Evolutionary conservation across 2,888 invertebrate genomes (phyloP).

Genomic region (Dinocampus coccinellae): DNA sequence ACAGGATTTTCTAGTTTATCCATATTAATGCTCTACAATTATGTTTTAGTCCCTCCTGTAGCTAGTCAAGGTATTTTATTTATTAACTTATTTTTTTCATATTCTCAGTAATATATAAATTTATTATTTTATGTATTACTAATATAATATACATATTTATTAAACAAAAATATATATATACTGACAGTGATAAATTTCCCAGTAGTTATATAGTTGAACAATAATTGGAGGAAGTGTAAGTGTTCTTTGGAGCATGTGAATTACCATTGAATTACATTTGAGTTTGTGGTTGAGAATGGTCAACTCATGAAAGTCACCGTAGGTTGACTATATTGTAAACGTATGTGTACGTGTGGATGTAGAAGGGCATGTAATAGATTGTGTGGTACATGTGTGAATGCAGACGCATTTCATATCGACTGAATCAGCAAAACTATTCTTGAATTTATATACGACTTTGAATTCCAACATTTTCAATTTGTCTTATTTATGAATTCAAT

Average conservation of each 20-base stretch:
- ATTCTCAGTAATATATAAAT: constrained; percentile 21
- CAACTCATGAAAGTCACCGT: constrained; percentile 18
- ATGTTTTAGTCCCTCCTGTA: constrained; percentile 42
- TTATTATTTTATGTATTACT: neutral
- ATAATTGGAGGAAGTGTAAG: neutral
- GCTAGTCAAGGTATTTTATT: constrained; percentile 5
- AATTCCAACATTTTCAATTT: no score
- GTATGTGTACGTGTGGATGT: no score
- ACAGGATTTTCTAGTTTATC: constrained; percentile 45
- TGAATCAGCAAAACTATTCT: no score
- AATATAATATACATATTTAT: neutral
- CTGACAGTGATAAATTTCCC: constrained; percentile 1
- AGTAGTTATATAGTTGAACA: no score
- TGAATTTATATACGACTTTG: no score
- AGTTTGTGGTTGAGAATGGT: neutral
- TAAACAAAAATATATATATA: neutral
- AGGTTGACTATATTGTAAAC: neutral
- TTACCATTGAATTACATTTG: constrained; percentile 13
- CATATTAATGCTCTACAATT: constrained; percentile 53
- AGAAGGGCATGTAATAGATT: no score
- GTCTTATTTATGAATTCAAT: no score
- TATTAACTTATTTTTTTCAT: no score
- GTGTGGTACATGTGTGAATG: no score
- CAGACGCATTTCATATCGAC: no score
- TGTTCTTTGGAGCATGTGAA: constrained; percentile 13